Evolutionary conservation across 2,797 vertebrate species (phyloP).

Genomic region (Phylloscopus collybita): DNA sequence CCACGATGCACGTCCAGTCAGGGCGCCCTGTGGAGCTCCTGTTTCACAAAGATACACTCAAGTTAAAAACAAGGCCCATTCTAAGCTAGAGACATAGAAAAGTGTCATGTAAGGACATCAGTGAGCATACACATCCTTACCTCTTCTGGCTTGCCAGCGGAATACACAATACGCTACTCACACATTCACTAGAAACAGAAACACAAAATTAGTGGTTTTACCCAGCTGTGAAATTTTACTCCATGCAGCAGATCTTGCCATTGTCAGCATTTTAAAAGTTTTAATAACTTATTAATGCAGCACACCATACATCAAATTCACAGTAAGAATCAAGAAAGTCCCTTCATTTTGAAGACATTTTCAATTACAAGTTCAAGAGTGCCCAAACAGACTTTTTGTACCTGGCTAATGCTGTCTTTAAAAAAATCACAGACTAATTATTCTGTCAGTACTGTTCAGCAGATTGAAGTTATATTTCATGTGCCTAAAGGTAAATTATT

Average conservation of each 20-base stretch:
- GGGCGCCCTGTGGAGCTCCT: slow-evolving; percentile 97
- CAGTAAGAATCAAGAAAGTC: not conserved
- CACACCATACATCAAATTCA: not conserved
- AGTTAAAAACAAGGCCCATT: not conserved
- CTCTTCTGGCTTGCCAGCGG: slow-evolving; percentile 97
- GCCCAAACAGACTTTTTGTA: not conserved
- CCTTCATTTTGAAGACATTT: not conserved
- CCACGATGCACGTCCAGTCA: slow-evolving; percentile 97
- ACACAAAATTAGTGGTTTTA: not conserved
- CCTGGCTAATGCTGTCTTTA: not conserved
- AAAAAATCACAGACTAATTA: not conserved
- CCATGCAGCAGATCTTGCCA: not conserved
- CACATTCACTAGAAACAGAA: slow-evolving; percentile 85
- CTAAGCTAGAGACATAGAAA: not conserved
- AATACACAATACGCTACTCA: slow-evolving; percentile 91
- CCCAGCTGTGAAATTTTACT: not conserved
- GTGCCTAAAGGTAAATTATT: not conserved
- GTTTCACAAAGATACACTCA: not conserved
- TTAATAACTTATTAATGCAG: not conserved
- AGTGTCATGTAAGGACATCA: not conserved
- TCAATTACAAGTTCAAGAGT: not conserved
- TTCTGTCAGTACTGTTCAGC: not conserved
- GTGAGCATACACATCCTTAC: slow-evolving; percentile 67
- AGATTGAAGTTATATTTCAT: not conserved
- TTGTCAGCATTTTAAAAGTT: not conserved